Percentiles rank a stretch among this genome's conserved stretches.
phyloP scores from a whole-genome alignment of 2,888 invertebrate species.

The Drosophila fulvimacula region DNA sequence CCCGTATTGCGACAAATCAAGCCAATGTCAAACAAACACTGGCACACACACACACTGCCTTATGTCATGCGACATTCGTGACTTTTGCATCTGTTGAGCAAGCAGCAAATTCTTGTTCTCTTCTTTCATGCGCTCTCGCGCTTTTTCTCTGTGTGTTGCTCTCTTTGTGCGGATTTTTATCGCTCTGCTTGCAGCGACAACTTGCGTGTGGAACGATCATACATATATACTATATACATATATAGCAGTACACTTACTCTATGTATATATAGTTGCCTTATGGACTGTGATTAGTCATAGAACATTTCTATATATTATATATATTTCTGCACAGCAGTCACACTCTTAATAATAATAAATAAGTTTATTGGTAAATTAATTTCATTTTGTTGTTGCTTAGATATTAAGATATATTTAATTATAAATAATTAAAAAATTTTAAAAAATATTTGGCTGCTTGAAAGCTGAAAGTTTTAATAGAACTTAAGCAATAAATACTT shows the following conservation, averaged over 20 bases:
- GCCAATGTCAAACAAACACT: conserved; percentile 58
- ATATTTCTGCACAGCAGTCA: neutral
- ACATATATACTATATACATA: conserved; percentile 1
- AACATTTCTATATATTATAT: neutral
- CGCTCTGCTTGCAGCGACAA: conserved; percentile 13
- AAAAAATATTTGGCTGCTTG: neutral
- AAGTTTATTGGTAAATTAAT: neutral
- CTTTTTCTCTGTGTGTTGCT: neutral
- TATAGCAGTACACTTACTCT: conserved; percentile 14
- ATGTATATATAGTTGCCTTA: conserved; percentile 35
- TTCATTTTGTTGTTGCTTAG: neutral
- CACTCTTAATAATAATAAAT: neutral
- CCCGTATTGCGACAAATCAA: conserved; percentile 45
- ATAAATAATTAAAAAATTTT: neutral
- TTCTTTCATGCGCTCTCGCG: neutral
- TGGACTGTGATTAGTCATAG: conserved; percentile 20
- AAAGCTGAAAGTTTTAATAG: neutral
- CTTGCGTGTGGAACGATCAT: conserved; percentile 25
- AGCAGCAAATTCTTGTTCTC: conserved; percentile 24
- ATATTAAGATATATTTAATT: neutral
- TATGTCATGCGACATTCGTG: conserved; percentile 35
- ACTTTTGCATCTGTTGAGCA: conserved; percentile 43
- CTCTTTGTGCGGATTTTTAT: conserved; percentile 25
- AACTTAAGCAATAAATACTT: too few species aligned
- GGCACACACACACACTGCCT: conserved; percentile 5